These are phyloP conservation scores for Nudaria mundana DNA, from an alignment of 2,888 invertebrate genomes.

Conservation along the genomic window DNA sequence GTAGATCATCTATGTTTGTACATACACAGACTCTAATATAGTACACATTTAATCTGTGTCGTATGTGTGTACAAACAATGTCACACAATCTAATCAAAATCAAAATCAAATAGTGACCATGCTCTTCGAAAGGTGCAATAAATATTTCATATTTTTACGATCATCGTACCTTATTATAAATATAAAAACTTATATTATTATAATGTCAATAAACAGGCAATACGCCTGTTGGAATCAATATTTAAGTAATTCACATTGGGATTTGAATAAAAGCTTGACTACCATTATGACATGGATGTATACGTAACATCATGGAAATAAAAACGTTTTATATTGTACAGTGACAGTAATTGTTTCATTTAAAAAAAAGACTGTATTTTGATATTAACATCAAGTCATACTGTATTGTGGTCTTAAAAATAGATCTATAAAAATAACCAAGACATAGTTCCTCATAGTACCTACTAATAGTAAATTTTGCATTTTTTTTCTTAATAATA, in stretches of 20 bases:
- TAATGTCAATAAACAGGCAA: constrained; percentile 42
- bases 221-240: constrained; percentile 40
- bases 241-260: constrained; percentile 47
- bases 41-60: too few species aligned
- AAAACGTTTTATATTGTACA: constrained; percentile 45
- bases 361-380: constrained; percentile 68
- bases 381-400: constrained; percentile 72
- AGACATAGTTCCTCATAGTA: constrained; percentile 80
- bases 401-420: constrained; percentile 48
- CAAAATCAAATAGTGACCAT: too few species aligned
- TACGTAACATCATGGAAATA: constrained; percentile 25
- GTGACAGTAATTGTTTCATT: constrained; percentile 52
- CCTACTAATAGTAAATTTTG: constrained; percentile 79
- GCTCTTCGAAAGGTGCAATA: constrained; percentile 17
- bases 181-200: constrained; percentile 36
- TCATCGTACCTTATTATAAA: constrained; percentile 38
- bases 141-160: constrained; percentile 38
- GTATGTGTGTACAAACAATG: too few species aligned
- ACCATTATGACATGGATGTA: constrained; percentile 31
- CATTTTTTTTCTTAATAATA: constrained; percentile 69
- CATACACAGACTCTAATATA: too few species aligned
- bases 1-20: too few species aligned
- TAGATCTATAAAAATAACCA: constrained; percentile 65
- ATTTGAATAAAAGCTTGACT: constrained; percentile 25
- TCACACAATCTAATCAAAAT: too few species aligned